These are phyloP conservation scores for Lemur catta DNA, from an alignment of 2,797 vertebrate species.

Conservation along the genomic window DNA sequence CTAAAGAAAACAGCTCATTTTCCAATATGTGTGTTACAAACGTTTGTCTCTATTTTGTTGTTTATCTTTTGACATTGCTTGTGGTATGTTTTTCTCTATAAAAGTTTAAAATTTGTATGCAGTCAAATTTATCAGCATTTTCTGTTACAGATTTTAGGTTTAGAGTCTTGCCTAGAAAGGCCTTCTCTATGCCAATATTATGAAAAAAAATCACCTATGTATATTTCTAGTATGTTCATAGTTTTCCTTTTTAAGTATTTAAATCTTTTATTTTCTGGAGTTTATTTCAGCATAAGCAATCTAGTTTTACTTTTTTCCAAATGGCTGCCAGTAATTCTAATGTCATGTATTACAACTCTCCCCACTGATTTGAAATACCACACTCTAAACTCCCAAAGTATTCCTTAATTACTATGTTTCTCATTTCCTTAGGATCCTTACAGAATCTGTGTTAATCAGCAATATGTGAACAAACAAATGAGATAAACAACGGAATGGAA, in stretches of 20 bases:
- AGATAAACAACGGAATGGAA: constrained; percentile 28
- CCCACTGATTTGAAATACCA: constrained; percentile 3
- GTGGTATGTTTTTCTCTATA: not conserved
- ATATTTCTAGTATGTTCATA: not conserved
- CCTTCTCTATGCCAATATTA: not conserved
- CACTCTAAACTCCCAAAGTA: not conserved
- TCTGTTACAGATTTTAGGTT: not conserved
- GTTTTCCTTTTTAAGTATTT: constrained; percentile 21
- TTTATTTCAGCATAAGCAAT: constrained; percentile 39
- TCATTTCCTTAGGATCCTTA: not conserved
- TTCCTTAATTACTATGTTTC: constrained; percentile 8
- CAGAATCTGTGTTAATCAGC: not conserved
- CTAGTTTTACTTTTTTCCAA: constrained; percentile 12
- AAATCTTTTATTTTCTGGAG: constrained; percentile 16
- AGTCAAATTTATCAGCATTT: constrained; percentile 13
- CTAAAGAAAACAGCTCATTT: constrained; percentile 43
- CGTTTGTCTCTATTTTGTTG: constrained; percentile 2
- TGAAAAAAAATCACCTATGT: not conserved
- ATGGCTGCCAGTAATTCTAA: not conserved
- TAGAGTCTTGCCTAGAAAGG: constrained; percentile 8
- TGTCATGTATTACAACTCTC: not conserved
- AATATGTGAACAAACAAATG: constrained; percentile 6
- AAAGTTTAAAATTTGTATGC: not conserved
- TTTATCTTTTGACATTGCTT: constrained; percentile 37
- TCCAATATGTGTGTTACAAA: not conserved